phyloP scores from a whole-genome alignment of 2,113 vertebrate species.

The Cygnus buccinator region DNA sequence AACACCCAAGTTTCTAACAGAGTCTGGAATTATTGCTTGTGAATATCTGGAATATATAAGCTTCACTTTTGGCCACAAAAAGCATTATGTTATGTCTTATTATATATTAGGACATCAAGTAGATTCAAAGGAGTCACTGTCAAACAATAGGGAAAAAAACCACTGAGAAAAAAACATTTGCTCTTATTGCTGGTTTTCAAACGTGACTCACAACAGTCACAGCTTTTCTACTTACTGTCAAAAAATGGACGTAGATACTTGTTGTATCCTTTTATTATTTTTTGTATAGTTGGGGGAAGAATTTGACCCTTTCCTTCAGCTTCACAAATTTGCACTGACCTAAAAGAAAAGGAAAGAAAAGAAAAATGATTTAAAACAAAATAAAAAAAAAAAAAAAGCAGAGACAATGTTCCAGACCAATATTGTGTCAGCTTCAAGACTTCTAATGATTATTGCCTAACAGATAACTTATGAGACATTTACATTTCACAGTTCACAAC shows the following conservation, averaged over 20 bases:
- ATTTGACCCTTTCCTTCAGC: conserved; percentile 85
- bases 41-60: neutral
- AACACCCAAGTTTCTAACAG: neutral
- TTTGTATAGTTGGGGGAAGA: conserved; percentile 90
- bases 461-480: neutral
- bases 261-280: conserved; percentile 93
- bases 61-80: neutral
- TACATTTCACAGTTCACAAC: neutral
- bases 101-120: neutral
- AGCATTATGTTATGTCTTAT: neutral
- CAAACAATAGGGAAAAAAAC: neutral
- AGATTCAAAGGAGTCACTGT: neutral
- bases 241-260: conserved; percentile 93
- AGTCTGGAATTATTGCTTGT: neutral
- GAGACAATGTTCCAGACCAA: neutral
- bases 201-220: neutral
- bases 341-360: neutral
- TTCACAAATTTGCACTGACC: conserved; percentile 1
- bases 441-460: neutral
- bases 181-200: neutral
- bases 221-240: conserved; percentile 82
- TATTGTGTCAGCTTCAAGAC: neutral
- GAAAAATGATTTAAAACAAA: neutral
- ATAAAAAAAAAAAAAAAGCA: neutral
- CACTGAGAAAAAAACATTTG: neutral